Percentiles rank a stretch among this genome's conserved stretches.
Conservation (phyloP, 2,797 vertebrate species). For the Pseudocheirus occidentalis region DNA sequence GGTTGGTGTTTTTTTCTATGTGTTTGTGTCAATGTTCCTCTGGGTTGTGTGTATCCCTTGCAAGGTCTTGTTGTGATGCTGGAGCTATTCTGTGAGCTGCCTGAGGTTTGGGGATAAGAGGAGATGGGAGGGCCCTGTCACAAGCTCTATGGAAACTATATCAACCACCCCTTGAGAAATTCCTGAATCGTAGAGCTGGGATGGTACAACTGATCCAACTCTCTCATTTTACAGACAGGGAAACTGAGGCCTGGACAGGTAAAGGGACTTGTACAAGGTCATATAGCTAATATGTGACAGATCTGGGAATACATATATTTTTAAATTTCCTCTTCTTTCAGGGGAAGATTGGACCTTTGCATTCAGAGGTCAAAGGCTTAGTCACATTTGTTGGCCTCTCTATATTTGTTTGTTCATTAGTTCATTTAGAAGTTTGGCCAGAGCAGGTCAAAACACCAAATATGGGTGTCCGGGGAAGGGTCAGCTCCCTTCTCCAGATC, state of each 20-base stretch:
- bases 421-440: neutral
- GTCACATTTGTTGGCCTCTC: neutral
- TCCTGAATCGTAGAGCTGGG: neutral
- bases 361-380: neutral
- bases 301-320: neutral
- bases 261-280: neutral
- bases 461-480: neutral
- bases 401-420: neutral
- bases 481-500: neutral
- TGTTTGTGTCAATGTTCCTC: neutral
- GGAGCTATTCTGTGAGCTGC: neutral
- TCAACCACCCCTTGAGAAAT: neutral
- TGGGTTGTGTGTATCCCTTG: neutral
- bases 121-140: neutral
- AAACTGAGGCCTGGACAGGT: neutral
- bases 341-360: neutral
- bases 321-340: neutral
- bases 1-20: neutral
- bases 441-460: neutral
- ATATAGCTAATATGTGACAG: neutral
- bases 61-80: neutral
- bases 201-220: neutral
- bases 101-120: neutral
- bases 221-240: neutral
- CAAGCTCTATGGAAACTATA: neutral